phyloP scores from a whole-genome alignment of 2,113 vertebrate species.

The Oryzias curvinotus region DNA sequence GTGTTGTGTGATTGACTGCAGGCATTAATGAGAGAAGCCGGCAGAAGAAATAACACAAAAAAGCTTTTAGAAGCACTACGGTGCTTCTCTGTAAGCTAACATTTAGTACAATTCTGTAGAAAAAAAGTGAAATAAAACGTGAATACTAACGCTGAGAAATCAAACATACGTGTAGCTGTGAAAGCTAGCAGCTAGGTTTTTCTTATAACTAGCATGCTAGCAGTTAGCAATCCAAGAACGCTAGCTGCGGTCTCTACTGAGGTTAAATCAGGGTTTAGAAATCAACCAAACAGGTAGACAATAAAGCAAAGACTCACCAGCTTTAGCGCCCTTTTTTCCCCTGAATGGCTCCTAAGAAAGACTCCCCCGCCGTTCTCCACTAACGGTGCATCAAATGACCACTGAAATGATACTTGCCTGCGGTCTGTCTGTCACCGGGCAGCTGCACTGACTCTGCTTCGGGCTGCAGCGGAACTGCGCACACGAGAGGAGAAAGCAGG shows the following conservation, averaged over 20 bases:
- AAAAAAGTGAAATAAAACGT: neutral
- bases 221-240: conserved; percentile 4
- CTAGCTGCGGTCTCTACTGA: conserved; percentile 11
- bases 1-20: neutral
- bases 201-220: conserved; percentile 31
- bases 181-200: conserved; percentile 16
- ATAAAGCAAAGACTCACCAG: conserved; percentile 21
- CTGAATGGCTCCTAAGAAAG: neutral
- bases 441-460: conserved; percentile 14
- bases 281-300: neutral
- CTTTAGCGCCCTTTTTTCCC: neutral
- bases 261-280: neutral
- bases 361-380: neutral
- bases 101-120: too few relatives aligned
- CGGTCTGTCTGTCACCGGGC: too few relatives aligned
- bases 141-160: neutral
- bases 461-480: conserved; percentile 55
- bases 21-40: neutral
- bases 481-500: neutral
- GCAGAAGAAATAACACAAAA: neutral
- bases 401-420: too few relatives aligned
- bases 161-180: neutral
- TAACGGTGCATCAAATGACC: neutral
- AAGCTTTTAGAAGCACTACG: neutral
- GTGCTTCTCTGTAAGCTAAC: neutral